These are phyloP conservation scores for Epinephelus fuscoguttatus DNA, from an alignment of 2,113 vertebrate genomes.

Conservation along the genomic window DNA sequence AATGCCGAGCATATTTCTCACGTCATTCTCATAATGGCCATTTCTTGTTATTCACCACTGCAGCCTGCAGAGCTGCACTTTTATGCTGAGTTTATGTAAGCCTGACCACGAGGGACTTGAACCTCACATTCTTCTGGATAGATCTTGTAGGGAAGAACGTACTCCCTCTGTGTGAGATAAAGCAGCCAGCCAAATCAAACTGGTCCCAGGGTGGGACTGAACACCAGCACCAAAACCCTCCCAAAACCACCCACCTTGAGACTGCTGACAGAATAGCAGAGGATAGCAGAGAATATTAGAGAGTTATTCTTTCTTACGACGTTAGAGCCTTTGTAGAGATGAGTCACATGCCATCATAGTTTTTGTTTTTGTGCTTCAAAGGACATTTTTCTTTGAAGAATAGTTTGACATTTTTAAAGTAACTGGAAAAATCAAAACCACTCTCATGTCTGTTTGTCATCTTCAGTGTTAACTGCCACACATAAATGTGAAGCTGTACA, in stretches of 20 bases:
- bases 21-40: conserved; percentile 24
- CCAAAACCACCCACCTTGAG: conserved; percentile 63
- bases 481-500: not conserved
- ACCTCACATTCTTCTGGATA: conserved; percentile 62
- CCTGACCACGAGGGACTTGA: conserved; percentile 36
- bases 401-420: not conserved
- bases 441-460: conserved; percentile 5
- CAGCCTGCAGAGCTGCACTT: conserved; percentile 23
- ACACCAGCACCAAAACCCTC: conserved; percentile 46
- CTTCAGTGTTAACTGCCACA: not conserved
- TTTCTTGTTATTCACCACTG: conserved; percentile 39
- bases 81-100: conserved; percentile 53
- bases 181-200: conserved; percentile 65
- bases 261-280: conserved; percentile 35
- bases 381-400: not conserved
- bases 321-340: not conserved
- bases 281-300: not conserved
- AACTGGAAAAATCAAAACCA: not conserved
- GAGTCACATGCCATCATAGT: not conserved
- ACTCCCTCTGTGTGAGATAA: conserved; percentile 61
- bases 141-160: conserved; percentile 41
- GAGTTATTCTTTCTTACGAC: not conserved
- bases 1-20: conserved; percentile 48
- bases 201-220: conserved; percentile 50
- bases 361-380: not conserved